Conservation (phyloP, 2,797 vertebrate genomes). For the Trematomus bernacchii region DNA sequence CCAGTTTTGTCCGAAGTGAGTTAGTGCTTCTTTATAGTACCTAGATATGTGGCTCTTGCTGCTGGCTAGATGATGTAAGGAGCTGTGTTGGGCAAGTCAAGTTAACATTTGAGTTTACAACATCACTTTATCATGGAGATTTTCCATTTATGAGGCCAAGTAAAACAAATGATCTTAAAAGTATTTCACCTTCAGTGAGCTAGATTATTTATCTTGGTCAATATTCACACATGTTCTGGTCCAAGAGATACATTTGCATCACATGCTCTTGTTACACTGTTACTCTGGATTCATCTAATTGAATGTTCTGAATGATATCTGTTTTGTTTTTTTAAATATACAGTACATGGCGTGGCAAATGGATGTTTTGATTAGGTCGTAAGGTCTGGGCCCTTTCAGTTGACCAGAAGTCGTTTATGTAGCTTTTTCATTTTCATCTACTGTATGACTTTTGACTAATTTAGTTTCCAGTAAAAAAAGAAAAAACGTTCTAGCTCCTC, state of each 20-base stretch:
- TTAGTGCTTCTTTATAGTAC: too few species aligned
- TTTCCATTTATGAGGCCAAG: conserved; percentile 4
- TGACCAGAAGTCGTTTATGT: too few species aligned
- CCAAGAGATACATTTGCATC: neutral
- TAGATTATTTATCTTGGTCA: neutral
- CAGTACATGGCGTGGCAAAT: neutral
- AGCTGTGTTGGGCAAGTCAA: too few species aligned
- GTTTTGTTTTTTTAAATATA: neutral
- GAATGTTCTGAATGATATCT: neutral
- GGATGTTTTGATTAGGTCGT: neutral
- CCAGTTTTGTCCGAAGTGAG: neutral
- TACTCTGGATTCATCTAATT: neutral
- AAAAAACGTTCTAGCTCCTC: too few species aligned
- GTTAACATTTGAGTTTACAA: conserved; percentile 1
- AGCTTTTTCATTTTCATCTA: too few species aligned
- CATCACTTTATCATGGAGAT: neutral
- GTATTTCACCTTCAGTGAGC: neutral
- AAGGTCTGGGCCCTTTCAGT: too few species aligned
- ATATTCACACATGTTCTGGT: neutral
- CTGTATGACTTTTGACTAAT: too few species aligned
- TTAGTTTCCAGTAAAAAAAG: too few species aligned
- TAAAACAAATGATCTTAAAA: conserved; percentile 1
- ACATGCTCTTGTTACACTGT: neutral
- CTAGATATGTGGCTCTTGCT: too few species aligned
- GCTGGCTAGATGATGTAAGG: too few species aligned